Conservation (phyloP, 2,797 vertebrate genomes). For the Carcharodon carcharias region DNA sequence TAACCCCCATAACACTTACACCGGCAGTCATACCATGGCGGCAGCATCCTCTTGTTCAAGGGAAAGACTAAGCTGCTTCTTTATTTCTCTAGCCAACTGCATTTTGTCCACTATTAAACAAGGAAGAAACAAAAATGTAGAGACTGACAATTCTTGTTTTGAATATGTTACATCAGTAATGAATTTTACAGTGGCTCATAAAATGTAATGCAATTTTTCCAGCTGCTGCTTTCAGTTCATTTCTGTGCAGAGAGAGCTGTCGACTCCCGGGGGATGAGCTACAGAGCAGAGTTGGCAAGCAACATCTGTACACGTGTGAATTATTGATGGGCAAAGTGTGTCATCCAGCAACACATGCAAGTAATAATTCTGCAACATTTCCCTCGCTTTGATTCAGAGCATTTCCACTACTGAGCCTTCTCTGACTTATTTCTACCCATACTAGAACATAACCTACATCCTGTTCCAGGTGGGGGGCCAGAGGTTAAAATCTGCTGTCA, state of each 20-base stretch:
- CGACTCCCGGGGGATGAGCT: not conserved
- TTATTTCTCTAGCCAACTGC: not conserved
- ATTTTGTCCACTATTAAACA: not conserved
- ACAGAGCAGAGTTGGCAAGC: not conserved
- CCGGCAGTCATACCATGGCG: not conserved
- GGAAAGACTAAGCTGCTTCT: not conserved
- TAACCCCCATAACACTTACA: not conserved
- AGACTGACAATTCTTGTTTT: not conserved
- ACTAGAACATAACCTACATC: no score
- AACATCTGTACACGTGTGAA: constrained; percentile 17
- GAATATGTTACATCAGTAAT: not conserved
- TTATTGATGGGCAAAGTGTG: constrained; percentile 22
- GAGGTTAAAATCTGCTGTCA: not conserved
- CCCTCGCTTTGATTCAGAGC: not conserved
- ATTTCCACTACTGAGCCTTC: not conserved
- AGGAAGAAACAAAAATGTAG: not conserved
- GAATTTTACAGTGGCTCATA: not conserved
- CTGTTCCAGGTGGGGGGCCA: no score
- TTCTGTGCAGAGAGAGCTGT: not conserved
- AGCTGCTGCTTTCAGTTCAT: not conserved
- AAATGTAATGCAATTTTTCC: not conserved
- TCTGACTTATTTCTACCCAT: not conserved
- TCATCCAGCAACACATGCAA: not conserved
- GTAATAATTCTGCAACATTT: not conserved
- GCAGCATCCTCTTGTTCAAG: not conserved